Evolutionary conservation across 2,797 vertebrate genomes (phyloP), one percentile per base, ranked within the genome.

Genomic region (Sebastes glaucus): DNA sequence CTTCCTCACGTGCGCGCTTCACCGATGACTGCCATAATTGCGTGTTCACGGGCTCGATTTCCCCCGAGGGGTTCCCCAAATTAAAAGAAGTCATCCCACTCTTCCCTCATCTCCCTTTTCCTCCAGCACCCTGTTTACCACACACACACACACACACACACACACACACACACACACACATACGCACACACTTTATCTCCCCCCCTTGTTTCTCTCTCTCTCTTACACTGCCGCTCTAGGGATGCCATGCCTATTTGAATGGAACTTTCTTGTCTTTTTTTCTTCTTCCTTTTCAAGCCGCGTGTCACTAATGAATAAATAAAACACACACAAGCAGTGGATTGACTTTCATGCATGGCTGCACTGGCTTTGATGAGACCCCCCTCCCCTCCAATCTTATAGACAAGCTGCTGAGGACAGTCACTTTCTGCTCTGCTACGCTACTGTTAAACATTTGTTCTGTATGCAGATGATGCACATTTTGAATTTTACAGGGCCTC

Each of bases 301-400:
- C 71, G 86, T 94, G 94, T 95, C 93, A 95, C 93, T 96, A 95
- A 96, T 95, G 94, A 95, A 95, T 94, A 95, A 95, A 95, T 95
- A 95, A 95, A 94, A 94, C 90, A 94, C 93, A 94, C 91, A 92
- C 89, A 92, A 88, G 90, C 92, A 92, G 91, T 93, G 93, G 93
- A 95, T 92, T 94, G 94, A 95, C 94, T 95, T 96, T 95, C 94
- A 95, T 90, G 95, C 95, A 88, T 93, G 93, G 91, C n/a, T 90
- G 90, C 91, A 65, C 86, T 80, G 84, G 81, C 92, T 93, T 93
- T 95, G 93, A 95, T 95, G 91, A 95, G 91, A 87, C 72, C 35
- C 73, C 65, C 59, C 9, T 16, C 67, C 66, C 74, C 65, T 82
- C 81, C 79, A 80, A 68, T 89, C 78, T 82, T 89, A 82, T 82